These are phyloP conservation scores for Brachyrhaphis roseni DNA, from an alignment of 2,797 vertebrate genomes.

Conservation along the genomic window DNA sequence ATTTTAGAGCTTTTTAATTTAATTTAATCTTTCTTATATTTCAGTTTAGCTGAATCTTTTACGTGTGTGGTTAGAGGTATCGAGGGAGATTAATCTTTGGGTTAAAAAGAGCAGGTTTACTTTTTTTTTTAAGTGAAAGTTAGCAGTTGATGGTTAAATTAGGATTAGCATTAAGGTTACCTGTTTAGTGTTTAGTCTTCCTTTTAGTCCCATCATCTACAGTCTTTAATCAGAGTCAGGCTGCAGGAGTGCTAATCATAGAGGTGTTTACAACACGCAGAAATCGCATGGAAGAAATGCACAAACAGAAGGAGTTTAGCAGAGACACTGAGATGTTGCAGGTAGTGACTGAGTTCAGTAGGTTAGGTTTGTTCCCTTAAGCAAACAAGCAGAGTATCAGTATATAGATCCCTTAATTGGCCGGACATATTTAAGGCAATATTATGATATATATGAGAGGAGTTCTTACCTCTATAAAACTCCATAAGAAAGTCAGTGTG, in stretches of 20 bases:
- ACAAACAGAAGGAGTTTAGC: conserved; percentile 79
- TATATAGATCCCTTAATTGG: conserved; percentile 87
- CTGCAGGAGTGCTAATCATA: conserved; percentile 97
- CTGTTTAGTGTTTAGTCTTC: conserved; percentile 99
- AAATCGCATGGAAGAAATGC: conserved; percentile 84
- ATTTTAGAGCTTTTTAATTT: conserved; percentile 95
- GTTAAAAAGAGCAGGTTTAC: conserved; percentile 95
- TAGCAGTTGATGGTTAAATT: conserved; percentile 96
- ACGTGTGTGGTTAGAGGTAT: conserved; percentile 93
- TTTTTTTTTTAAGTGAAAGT: conserved; percentile 99
- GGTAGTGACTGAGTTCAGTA: conserved; percentile 83
- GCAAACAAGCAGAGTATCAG: conserved; percentile 83
- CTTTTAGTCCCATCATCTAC: conserved; percentile 96
- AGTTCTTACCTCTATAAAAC: conserved; percentile 98
- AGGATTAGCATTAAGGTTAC: conserved; percentile 97
- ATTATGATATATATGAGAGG: conserved; percentile 83
- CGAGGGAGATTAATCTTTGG: conserved; percentile 90
- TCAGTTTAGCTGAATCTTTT: conserved; percentile 83
- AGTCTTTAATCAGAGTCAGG: conserved; percentile 94
- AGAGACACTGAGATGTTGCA: conserved; percentile 90
- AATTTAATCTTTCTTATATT: conserved; percentile 82
- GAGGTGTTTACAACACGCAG: conserved; percentile 90
- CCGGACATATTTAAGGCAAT: conserved; percentile 88
- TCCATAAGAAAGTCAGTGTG: conserved; percentile 97
- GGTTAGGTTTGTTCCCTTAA: conserved; percentile 81